Percentiles rank a stretch among this genome's conserved stretches.
These are phyloP conservation scores for Pecten maximus DNA, from an alignment of 2,888 invertebrate genomes.

Conservation along the genomic window DNA sequence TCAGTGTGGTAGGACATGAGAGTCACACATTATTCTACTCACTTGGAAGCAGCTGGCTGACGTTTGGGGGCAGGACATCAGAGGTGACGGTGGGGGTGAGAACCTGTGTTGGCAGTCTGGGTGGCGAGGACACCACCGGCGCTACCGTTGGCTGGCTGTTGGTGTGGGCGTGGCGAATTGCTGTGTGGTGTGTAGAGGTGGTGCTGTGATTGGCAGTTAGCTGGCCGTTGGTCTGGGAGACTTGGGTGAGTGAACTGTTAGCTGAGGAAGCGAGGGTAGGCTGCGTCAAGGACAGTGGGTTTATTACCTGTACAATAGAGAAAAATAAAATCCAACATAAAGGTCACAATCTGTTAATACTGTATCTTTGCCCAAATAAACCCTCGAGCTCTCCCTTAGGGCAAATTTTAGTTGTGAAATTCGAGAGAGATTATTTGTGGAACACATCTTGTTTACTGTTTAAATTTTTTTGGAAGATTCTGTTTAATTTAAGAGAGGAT, in stretches of 20 bases:
- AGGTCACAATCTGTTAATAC: too few species aligned
- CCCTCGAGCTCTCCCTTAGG: too few species aligned
- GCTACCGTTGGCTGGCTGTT: slow-evolving; percentile 63
- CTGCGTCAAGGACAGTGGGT: slow-evolving; percentile 51
- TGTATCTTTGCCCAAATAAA: too few species aligned
- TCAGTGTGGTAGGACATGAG: too few species aligned
- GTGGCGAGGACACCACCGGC: slow-evolving; percentile 54
- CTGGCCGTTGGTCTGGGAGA: slow-evolving; percentile 58
- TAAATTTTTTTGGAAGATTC: too few species aligned
- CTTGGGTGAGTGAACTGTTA: slow-evolving; percentile 52
- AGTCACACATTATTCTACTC: slow-evolving; percentile 62
- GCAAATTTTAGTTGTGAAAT: too few species aligned
- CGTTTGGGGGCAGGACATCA: slow-evolving; percentile 71
- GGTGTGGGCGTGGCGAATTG: slow-evolving; percentile 34
- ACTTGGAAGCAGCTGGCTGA: slow-evolving; percentile 79
- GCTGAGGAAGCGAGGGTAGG: slow-evolving; percentile 53
- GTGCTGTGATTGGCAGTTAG: slow-evolving; percentile 59
- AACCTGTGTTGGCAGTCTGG: slow-evolving; percentile 46
- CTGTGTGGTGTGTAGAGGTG: slow-evolving; percentile 38
- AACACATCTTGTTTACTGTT: too few species aligned
- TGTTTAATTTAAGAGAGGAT: too few species aligned
- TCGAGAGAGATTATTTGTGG: too few species aligned
- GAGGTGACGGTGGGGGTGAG: slow-evolving; percentile 58
- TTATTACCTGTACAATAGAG: slow-evolving; percentile 43
- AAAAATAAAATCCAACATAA: background rate